Evolutionary conservation across 1,140 invertebrate species (phyloP).

Genomic region (Agrilus planipennis): DNA sequence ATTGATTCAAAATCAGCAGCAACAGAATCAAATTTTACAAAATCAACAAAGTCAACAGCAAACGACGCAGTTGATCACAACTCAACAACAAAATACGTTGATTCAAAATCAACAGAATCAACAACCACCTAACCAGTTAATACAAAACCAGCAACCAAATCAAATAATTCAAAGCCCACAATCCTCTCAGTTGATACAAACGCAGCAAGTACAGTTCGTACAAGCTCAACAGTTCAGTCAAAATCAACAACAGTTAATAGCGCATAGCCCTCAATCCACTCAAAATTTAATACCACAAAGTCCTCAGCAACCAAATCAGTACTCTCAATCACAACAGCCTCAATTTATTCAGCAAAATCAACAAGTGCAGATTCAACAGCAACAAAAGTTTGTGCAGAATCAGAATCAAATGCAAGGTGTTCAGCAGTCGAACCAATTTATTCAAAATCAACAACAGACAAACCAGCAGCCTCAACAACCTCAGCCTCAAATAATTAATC

Average conservation of each 20-base stretch:
- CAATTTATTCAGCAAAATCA: constrained; percentile 7
- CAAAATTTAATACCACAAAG: constrained; percentile 1
- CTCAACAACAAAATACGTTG: constrained; percentile 5
- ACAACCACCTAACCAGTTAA: not conserved
- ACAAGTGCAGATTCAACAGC: not conserved
- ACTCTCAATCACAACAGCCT: not conserved
- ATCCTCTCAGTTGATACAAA: not conserved
- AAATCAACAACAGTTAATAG: not conserved
- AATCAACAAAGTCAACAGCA: constrained; percentile 17
- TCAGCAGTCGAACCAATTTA: no score
- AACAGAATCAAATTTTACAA: constrained; percentile 12
- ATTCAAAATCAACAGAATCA: constrained; percentile 8
- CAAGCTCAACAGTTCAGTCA: not conserved
- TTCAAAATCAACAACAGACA: constrained; percentile 8
- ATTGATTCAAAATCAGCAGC: constrained; percentile 5
- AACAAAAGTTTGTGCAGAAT: constrained; percentile 3
- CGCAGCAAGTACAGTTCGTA: not conserved
- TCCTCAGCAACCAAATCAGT: constrained; percentile 17
- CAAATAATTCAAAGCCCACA: constrained; percentile 9
- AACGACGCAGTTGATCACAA: constrained; percentile 6
- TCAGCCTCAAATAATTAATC: constrained; percentile 9
- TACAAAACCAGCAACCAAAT: constrained; percentile 3
- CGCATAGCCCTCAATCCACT: not conserved
- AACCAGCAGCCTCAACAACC: constrained; percentile 10
- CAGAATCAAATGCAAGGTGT: no score